phyloP scores from a whole-genome alignment of 2,888 invertebrate species.

The Graphium colonna region DNA sequence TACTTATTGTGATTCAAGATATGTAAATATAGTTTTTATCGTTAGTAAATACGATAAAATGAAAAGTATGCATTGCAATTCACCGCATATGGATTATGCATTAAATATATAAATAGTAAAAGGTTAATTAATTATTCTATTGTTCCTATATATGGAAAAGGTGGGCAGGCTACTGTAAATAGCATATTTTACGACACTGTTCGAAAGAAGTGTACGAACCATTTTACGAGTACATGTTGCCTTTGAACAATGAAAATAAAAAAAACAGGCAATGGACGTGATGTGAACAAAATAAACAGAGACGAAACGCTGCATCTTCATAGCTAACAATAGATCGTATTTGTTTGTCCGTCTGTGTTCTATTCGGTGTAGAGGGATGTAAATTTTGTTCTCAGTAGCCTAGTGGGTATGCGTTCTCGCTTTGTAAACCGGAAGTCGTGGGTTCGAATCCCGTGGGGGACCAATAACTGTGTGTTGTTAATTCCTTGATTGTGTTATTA shows the following conservation, averaged over 20 bases:
- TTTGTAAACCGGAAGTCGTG: too few relatives aligned
- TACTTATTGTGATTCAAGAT: too few relatives aligned
- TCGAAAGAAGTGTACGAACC: background rate
- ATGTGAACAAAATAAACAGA: conserved; percentile 6
- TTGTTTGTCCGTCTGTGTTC: conserved; percentile 5
- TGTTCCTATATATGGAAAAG: background rate
- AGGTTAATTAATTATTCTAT: background rate
- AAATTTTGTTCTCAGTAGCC: background rate
- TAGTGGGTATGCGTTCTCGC: too few relatives aligned
- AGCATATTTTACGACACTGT: background rate
- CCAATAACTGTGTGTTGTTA: too few relatives aligned
- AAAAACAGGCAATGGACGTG: conserved; percentile 10
- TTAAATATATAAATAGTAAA: background rate
- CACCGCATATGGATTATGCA: background rate
- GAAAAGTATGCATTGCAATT: too few relatives aligned
- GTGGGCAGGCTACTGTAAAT: background rate
- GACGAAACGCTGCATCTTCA: background rate
- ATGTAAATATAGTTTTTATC: too few relatives aligned
- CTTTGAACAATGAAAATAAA: background rate
- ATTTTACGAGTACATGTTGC: background rate
- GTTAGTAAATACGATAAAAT: too few relatives aligned
- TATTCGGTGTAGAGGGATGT: background rate
- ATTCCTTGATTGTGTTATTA: too few relatives aligned
- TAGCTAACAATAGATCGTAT: conserved; percentile 2
- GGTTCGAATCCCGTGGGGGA: too few relatives aligned